Evolutionary conservation across 2,113 vertebrate genomes (phyloP), one percentile per base, ranked within the genome.

Genomic region (Sorex fumeus): DNA sequence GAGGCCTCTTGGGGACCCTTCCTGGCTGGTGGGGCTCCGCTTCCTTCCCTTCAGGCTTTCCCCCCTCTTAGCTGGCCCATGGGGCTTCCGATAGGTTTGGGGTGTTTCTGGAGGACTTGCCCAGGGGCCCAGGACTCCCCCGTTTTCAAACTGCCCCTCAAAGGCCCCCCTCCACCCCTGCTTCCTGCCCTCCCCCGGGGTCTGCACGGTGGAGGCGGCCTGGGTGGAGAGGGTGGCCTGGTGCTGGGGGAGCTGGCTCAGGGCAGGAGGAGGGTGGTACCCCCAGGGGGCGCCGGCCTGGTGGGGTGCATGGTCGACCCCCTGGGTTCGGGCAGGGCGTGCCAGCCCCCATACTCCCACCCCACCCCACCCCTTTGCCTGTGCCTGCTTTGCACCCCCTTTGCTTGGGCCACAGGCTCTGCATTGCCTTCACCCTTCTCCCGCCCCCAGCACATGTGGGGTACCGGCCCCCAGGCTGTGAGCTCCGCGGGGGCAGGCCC

Each of bases 401-500:
- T 2, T 89, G 95, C 95, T 94, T 88, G 85, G 85, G 77, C 69
- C 76, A 4, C 7, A 0, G 71, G 64, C 57, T 86, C 72, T 91
- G 92, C 93, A 18, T 43, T 43, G 75, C 96, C 79, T 92, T 91
- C 36, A 18, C 50, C 40, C 36, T 47, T 57, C 16, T 30, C 1
- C 21, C 16, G n/a, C 21, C 8, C 90, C 40, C 76, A 53, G 92
- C 95, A 95, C 88, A 43, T 70, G 45, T 19, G 36, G 92, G 93
- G 43, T 84, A 88, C 92, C 8, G 4, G 79, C 79, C 93, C 76
- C 77, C 76, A 94, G 91, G 94, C 91, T 92, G 88, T 95, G 92
- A 86, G 87, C 95, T 96, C 95, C 93, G 77, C 75, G 92, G 93
- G 96, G 95, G 94, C 92, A 93, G 94, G 91, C 86, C 95, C 93